phyloP scores from a whole-genome alignment of 2,888 invertebrate species.

The Chymomyza caudatula region DNA sequence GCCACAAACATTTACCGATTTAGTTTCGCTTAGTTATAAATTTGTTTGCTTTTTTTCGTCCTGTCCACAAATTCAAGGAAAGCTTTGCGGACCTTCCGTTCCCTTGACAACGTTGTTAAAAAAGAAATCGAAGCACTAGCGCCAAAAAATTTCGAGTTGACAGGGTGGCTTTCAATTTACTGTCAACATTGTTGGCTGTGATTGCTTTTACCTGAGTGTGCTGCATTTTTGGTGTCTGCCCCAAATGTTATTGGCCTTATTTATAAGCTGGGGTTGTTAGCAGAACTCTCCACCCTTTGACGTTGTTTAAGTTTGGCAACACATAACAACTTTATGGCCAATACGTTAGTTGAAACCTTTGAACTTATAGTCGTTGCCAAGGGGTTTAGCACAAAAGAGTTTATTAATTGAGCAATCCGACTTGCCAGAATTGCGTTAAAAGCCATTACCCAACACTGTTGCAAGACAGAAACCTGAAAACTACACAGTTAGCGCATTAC shows the following conservation, averaged over 20 bases:
- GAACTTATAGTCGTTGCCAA: neutral
- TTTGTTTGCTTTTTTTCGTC: slow-evolving; percentile 13
- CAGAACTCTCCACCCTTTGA: neutral
- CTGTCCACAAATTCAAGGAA: neutral
- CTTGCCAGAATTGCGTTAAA: neutral
- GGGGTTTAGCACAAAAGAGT: neutral
- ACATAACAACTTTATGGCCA: neutral
- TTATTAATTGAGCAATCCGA: neutral
- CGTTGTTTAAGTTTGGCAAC: neutral
- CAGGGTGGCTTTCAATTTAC: neutral
- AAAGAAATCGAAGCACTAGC: slow-evolving; percentile 43
- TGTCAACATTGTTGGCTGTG: neutral
- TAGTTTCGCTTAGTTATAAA: slow-evolving; percentile 1
- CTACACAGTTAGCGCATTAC: neutral
- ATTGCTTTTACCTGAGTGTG: slow-evolving; percentile 13
- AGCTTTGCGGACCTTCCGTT: slow-evolving; percentile 10
- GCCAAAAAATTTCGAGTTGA: slow-evolving; percentile 3
- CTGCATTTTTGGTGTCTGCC: slow-evolving; percentile 5
- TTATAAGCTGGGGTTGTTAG: slow-evolving; percentile 14
- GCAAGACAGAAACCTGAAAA: no score
- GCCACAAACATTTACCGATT: neutral
- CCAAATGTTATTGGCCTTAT: slow-evolving; percentile 25
- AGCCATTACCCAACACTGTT: neutral
- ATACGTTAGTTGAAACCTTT: neutral
- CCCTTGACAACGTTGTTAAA: slow-evolving; percentile 33